phyloP scores from a whole-genome alignment of 2,113 vertebrate genomes.

The Haemorhous mexicanus region DNA sequence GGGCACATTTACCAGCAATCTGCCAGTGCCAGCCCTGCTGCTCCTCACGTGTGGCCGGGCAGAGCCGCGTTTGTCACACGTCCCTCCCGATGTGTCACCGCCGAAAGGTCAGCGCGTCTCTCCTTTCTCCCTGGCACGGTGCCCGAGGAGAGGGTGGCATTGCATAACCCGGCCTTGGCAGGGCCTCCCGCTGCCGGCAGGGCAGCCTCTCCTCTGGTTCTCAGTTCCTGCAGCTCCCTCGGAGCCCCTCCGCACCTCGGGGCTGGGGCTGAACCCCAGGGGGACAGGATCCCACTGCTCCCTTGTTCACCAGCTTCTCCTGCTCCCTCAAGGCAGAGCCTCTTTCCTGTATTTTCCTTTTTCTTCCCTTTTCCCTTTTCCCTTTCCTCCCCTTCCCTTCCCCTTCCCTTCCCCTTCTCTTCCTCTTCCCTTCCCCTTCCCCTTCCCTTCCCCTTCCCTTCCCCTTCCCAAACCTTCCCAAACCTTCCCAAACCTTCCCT shows the following conservation, averaged over 20 bases:
- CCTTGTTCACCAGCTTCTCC: neutral
- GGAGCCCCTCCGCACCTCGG: fast-evolving
- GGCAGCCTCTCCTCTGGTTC: neutral
- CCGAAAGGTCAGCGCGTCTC: neutral
- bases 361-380: no score
- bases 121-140: neutral
- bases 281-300: fast-evolving
- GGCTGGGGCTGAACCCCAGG: neutral
- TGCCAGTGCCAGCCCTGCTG: fast-evolving
- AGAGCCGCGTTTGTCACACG: neutral
- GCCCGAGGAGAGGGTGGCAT: neutral
- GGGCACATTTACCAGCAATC: neutral
- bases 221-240: neutral
- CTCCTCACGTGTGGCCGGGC: neutral
- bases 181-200: neutral
- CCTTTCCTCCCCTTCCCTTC: no score
- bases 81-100: neutral
- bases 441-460: no score
- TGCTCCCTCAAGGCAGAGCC: fast-evolving
- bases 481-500: no score
- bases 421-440: no score
- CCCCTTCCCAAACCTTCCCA: no score
- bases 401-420: no score
- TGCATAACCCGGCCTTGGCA: neutral
- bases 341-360: neutral